A percentile compares a stretch with the other conserved stretches of the same genome.
Evolutionary conservation across 35 echinoderm and acorn worm species (phyloP).

Genomic region (Amphiura filiformis): DNA sequence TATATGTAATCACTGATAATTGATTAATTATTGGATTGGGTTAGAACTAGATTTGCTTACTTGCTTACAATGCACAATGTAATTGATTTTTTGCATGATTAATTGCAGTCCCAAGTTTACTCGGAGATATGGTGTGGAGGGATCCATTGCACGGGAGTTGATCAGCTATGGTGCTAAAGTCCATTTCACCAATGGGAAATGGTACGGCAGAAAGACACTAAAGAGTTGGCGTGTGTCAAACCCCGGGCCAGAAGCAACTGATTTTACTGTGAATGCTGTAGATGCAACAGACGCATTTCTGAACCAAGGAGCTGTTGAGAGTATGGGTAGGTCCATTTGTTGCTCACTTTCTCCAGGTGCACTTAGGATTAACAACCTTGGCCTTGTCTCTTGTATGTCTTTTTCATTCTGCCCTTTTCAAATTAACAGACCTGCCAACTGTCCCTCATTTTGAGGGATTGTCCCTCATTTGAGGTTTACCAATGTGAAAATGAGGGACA

Average conservation of each 20-base stretch:
- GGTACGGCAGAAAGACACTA: slow-evolving; percentile 37
- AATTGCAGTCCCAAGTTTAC: background rate
- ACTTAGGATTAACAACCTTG: background rate
- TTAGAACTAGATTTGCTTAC: too few species aligned
- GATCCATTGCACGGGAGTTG: background rate
- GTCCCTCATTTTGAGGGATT: too few species aligned
- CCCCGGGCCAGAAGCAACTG: slow-evolving; percentile 29
- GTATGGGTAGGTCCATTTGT: slow-evolving; percentile 69
- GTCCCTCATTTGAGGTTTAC: too few species aligned
- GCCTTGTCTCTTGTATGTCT: too few species aligned
- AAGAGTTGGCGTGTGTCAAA: background rate
- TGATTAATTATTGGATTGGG: too few species aligned
- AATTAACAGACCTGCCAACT: too few species aligned
- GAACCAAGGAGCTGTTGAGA: slow-evolving; percentile 61
- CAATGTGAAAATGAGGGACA: too few species aligned
- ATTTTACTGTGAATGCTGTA: slow-evolving; percentile 47
- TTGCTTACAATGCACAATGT: too few species aligned
- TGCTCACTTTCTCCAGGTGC: background rate
- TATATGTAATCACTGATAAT: too few species aligned
- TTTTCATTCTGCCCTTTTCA: too few species aligned
- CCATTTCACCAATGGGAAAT: slow-evolving; percentile 69
- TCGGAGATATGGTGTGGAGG: background rate
- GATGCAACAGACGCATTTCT: slow-evolving; percentile 65
- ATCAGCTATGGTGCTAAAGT: slow-evolving; percentile 54
- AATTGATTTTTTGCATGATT: too few species aligned